These are phyloP conservation scores for Dermochelys coriacea DNA, from an alignment of 2,797 vertebrate species.

Conservation along the genomic window DNA sequence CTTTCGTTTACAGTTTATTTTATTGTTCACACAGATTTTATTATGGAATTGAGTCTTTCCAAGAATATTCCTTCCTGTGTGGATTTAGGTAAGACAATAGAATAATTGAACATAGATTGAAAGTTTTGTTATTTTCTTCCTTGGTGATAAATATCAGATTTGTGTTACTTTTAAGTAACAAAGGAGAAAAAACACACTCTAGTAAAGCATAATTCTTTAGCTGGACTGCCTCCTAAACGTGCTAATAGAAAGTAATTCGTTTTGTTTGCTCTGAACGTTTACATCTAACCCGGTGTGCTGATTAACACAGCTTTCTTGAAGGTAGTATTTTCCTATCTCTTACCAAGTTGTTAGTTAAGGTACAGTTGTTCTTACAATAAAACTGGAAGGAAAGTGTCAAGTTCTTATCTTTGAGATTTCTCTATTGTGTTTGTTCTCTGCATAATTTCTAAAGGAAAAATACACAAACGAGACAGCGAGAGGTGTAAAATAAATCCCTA, in stretches of 20 bases:
- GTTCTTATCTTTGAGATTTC: background rate
- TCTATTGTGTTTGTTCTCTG: background rate
- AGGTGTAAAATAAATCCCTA: background rate
- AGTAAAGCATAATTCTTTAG: slow-evolving; percentile 65
- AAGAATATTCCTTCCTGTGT: slow-evolving; percentile 79
- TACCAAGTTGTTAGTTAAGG: slow-evolving; percentile 17
- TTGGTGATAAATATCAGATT: background rate
- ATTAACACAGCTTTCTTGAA: slow-evolving; percentile 46
- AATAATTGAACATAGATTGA: background rate
- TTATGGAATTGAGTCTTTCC: slow-evolving; percentile 84
- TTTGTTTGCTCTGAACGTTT: slow-evolving; percentile 72
- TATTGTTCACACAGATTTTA: slow-evolving; percentile 63
- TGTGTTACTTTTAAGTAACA: slow-evolving; percentile 55
- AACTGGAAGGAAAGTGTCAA: background rate
- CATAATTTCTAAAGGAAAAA: background rate
- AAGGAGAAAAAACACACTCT: slow-evolving; percentile 64
- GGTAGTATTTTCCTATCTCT: slow-evolving; percentile 20
- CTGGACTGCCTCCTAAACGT: slow-evolving; percentile 68
- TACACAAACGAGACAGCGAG: background rate
- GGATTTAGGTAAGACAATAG: slow-evolving; percentile 69
- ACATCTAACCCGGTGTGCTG: slow-evolving; percentile 59
- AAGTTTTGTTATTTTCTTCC: background rate
- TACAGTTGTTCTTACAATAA: slow-evolving; percentile 1
- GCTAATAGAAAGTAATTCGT: slow-evolving; percentile 72
- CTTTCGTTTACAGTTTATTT: slow-evolving; percentile 43